phyloP scores from a whole-genome alignment of 2,797 vertebrate genomes.

The Podargus strigoides region DNA sequence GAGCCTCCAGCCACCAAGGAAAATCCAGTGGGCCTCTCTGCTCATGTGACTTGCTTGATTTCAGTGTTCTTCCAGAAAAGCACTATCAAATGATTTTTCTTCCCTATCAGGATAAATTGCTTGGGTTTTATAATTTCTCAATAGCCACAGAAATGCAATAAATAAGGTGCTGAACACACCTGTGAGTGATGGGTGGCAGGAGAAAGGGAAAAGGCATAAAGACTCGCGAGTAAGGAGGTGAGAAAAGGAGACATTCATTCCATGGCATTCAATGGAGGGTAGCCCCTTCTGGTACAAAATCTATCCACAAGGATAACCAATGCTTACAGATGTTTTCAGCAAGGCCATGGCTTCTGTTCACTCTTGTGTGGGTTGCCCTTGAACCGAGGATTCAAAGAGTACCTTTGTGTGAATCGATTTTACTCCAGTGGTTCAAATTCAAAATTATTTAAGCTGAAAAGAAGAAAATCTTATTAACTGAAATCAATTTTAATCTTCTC shows the following conservation, averaged over 20 bases:
- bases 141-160: background rate
- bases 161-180: background rate
- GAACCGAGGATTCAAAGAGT: background rate
- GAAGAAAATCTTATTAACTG: conserved; percentile 35
- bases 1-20: background rate
- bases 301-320: background rate
- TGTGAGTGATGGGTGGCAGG: background rate
- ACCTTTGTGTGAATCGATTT: background rate
- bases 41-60: background rate
- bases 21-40: background rate
- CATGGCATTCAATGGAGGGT: background rate
- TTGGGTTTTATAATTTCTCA: background rate
- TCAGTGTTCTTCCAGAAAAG: background rate
- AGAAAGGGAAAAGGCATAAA: background rate
- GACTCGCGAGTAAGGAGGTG: background rate
- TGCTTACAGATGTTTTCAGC: background rate
- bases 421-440: background rate
- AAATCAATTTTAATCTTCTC: conserved; percentile 3
- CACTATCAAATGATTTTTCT: background rate
- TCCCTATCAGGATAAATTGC: background rate
- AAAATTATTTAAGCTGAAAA: background rate
- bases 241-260: background rate
- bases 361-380: background rate
- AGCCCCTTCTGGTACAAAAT: background rate
- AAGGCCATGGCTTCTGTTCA: background rate